Evolutionary conservation across 1,140 invertebrate genomes (phyloP).

Genomic region (Papilio glaucus): DNA sequence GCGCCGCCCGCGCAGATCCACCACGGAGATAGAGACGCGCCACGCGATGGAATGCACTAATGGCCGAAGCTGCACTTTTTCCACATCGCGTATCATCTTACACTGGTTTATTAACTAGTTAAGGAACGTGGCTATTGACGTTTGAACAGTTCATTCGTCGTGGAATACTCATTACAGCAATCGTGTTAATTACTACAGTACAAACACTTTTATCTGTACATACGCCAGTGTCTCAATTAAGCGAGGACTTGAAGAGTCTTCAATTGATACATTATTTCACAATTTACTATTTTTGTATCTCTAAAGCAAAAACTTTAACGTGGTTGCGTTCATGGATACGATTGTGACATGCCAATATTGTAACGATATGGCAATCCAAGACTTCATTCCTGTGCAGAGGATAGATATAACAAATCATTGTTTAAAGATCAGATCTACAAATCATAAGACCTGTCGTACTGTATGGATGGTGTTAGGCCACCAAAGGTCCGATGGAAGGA

Average conservation of each 20-base stretch:
- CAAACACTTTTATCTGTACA: constrained; percentile 10
- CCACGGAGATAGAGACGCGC: constrained; percentile 10
- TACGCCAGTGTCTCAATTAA: constrained; percentile 18
- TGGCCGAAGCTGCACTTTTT: background rate
- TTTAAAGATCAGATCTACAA: too few relatives aligned
- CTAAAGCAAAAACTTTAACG: background rate
- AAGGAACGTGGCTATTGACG: constrained; percentile 5
- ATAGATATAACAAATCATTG: too few relatives aligned
- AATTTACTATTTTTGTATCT: background rate
- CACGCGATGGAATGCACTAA: constrained; percentile 18
- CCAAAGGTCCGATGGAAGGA: too few relatives aligned
- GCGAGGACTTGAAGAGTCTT: background rate
- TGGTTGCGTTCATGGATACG: too few relatives aligned
- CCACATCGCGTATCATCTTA: background rate
- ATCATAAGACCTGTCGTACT: too few relatives aligned
- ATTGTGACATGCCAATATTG: too few relatives aligned
- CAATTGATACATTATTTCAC: background rate
- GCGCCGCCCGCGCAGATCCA: background rate
- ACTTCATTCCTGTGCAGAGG: too few relatives aligned
- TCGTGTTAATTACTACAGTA: constrained; percentile 3
- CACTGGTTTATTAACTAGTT: background rate
- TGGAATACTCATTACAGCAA: constrained; percentile 25
- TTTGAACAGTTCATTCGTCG: constrained; percentile 19
- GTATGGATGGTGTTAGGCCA: too few relatives aligned
- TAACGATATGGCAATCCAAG: too few relatives aligned